Evolutionary conservation across 92 coral and sea anemone genomes (phyloP).

Genomic region (Anthopleura xanthogrammica): DNA sequence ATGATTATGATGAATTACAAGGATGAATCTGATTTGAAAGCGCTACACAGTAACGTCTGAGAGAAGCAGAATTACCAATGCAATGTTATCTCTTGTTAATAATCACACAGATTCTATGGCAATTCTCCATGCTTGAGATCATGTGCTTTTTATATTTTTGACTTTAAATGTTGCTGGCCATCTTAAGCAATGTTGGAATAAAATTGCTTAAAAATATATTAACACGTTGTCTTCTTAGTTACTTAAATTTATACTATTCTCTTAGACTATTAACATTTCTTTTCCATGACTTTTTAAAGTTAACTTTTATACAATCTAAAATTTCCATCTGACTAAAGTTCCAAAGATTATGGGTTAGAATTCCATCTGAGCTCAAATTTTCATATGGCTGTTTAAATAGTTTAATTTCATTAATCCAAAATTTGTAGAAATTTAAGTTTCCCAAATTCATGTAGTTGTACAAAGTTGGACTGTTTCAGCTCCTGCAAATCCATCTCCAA

Average conservation of each 20-base stretch:
- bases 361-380: too few relatives aligned
- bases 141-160: not conserved
- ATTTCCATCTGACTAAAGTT: too few relatives aligned
- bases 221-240: not conserved
- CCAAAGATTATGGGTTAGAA: too few relatives aligned
- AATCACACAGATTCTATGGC: not conserved
- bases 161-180: not conserved
- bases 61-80: constrained; percentile 49
- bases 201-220: not conserved
- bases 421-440: not conserved
- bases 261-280: not conserved
- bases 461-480: constrained; percentile 30
- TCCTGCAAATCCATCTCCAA: constrained; percentile 84
- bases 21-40: not conserved
- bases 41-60: constrained; percentile 29
- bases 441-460: constrained; percentile 25
- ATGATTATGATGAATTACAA: not conserved
- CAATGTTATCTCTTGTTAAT: constrained; percentile 42
- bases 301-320: not conserved
- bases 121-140: not conserved
- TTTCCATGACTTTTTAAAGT: too few relatives aligned
- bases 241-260: not conserved
- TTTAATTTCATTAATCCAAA: too few relatives aligned
- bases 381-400: too few relatives aligned
- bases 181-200: not conserved